Evolutionary conservation across 30 jellyfish, hydroid and myxozoan species (phyloP).

Genomic region (Aurelia aurita): DNA sequence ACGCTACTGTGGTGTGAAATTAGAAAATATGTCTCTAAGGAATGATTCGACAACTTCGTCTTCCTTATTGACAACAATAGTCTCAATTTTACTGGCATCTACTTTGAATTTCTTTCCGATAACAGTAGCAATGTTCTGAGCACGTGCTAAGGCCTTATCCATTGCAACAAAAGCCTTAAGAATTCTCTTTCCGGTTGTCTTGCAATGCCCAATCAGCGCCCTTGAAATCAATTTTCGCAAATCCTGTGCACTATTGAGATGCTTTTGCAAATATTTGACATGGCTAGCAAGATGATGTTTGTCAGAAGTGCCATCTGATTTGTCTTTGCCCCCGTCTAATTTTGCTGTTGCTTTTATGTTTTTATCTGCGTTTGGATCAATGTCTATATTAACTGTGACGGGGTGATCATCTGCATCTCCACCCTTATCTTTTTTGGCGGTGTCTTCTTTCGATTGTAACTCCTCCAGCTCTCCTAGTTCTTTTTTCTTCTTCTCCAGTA

Average conservation of each 20-base stretch:
- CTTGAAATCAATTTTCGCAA: conserved; percentile 91
- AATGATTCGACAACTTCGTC: conserved; percentile 98
- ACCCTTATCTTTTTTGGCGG: conserved; percentile 17
- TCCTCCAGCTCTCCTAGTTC: conserved; percentile 81
- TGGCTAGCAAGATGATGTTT: conserved; percentile 68
- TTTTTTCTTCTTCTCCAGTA: conserved; percentile 77
- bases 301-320: neutral
- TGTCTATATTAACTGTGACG: conserved; percentile 83
- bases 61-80: conserved; percentile 88
- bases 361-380: conserved; percentile 62
- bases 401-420: conserved; percentile 70
- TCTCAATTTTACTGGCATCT: conserved; percentile 80
- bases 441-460: neutral
- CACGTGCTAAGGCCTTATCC: conserved; percentile 97
- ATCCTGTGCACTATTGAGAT: conserved; percentile 87
- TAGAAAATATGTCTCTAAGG: conserved; percentile 90
- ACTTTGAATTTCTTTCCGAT: conserved; percentile 95
- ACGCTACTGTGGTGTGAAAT: conserved; percentile 43
- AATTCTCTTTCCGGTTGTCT: conserved; percentile 96
- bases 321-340: conserved; percentile 1
- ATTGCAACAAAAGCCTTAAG: conserved; percentile 95
- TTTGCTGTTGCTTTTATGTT: conserved; percentile 14
- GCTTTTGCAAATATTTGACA: conserved; percentile 83
- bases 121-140: conserved; percentile 97
- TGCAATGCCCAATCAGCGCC: conserved; percentile 96